Conservation (phyloP, 1,140 invertebrate species). For the Hyphantria cunea region DNA sequence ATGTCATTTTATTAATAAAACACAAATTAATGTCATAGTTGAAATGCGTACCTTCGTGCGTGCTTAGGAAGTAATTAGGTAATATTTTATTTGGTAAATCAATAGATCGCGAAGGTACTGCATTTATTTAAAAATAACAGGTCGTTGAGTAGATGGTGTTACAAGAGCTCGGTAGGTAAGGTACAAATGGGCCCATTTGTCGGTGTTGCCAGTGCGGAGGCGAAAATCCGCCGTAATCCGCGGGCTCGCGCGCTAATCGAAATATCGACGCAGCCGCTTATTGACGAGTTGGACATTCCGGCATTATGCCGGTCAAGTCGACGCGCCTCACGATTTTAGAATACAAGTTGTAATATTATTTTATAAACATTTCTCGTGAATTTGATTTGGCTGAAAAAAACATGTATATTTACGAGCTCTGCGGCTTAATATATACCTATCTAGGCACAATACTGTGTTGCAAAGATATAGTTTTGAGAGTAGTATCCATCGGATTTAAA, state of each 20-base stretch:
- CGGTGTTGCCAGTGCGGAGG: constrained; percentile 58
- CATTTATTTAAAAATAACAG: constrained; percentile 15
- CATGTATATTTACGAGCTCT: too few relatives aligned
- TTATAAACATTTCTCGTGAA: neutral
- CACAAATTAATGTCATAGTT: too few relatives aligned
- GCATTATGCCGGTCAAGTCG: too few relatives aligned
- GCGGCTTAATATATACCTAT: too few relatives aligned
- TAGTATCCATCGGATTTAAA: too few relatives aligned
- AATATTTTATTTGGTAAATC: constrained; percentile 2
- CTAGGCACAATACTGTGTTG: too few relatives aligned
- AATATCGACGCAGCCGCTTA: constrained; percentile 63
- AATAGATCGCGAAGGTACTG: constrained; percentile 3
- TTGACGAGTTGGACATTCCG: constrained; percentile 27
- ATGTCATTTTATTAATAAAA: too few relatives aligned
- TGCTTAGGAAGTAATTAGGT: neutral
- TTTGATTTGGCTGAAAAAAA: too few relatives aligned
- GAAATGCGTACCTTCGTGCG: too few relatives aligned
- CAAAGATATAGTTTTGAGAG: too few relatives aligned
- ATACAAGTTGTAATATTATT: neutral
- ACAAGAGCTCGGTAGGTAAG: constrained; percentile 43
- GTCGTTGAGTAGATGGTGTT: constrained; percentile 18
- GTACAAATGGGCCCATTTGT: constrained; percentile 78
- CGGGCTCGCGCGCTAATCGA: constrained; percentile 72
- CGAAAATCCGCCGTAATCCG: constrained; percentile 77
- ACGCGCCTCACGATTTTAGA: too few relatives aligned